Conservation (phyloP, 2,888 invertebrate genomes). For the Agrotis clavis region DNA sequence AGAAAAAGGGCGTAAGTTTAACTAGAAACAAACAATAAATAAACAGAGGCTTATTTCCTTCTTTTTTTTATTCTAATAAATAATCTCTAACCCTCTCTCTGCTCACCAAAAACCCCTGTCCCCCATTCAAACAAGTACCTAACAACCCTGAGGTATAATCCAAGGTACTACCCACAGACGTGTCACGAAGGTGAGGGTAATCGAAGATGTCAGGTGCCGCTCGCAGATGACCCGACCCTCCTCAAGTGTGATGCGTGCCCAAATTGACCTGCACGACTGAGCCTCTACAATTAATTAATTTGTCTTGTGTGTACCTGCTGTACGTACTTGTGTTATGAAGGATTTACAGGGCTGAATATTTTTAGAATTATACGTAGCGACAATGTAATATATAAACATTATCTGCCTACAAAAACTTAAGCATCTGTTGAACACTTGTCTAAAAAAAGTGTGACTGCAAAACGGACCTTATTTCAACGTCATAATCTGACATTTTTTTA, state of each 20-base stretch:
- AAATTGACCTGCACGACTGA: conserved; percentile 58
- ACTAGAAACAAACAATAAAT: no score
- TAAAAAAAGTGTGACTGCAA: no score
- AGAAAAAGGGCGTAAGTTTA: no score
- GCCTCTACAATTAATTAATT: conserved; percentile 71
- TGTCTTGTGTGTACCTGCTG: conserved; percentile 46
- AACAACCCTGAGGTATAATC: conserved; percentile 25
- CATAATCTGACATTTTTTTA: no score
- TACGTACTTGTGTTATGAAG: conserved; percentile 24
- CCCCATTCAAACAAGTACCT: not conserved
- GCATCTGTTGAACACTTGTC: no score
- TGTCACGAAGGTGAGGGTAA: conserved; percentile 81
- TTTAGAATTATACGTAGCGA: not conserved
- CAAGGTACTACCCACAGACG: conserved; percentile 61
- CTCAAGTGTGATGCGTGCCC: conserved; percentile 68
- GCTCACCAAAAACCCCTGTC: not conserved
- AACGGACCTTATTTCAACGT: no score
- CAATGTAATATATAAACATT: no score
- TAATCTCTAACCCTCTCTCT: no score
- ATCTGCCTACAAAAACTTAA: no score
- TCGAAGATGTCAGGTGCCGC: conserved; percentile 87
- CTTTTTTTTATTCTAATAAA: no score
- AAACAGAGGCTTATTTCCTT: no score
- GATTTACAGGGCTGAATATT: not conserved
- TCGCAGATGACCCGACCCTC: conserved; percentile 75